Evolutionary conservation across 1,140 invertebrate genomes (phyloP), one percentile per base, ranked within the genome.

Genomic region (Dysdera silvatica): DNA sequence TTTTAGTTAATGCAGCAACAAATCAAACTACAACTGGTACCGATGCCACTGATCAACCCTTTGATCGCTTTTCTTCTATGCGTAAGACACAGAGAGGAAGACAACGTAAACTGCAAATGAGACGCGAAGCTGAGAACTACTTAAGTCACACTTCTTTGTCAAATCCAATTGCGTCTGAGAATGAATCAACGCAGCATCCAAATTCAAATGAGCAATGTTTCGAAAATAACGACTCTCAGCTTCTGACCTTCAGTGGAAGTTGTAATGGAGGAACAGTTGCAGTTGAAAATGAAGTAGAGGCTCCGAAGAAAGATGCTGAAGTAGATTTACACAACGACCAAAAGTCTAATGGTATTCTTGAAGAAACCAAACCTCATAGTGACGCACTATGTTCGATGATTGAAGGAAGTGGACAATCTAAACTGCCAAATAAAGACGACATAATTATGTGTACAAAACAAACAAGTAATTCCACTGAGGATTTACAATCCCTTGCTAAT

Each of bases 41-140:
- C 20, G 3, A 14, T 16, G 37, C 37, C 4, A 7, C 8, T 26
- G 16, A n/a, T 31, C 35, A 54, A n/a, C n/a, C n/a, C 31, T 63
- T 63, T 32, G 61, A 63, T 40, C 52, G 61, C 1, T 63, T 63
- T n/a, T 29, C 61, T 14, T 23, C 53, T 2, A 56, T 53, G 5
- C 16, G 61, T 10, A 63, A 63, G 24, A 63, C 61, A 2, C 61
- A 56, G 14, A 55, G 61, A 24, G n/a, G n/a, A n/a, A 32, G 61
- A 4, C 24, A 55, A 16, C 55, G 56, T 32, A 29, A 55, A 7
- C 29, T 33, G 1, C 52, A 63, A 49, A 63, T 63, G 61, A 29
- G 61, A 14, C 35, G 55, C 10, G 61, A 63, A 49, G 61, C 61
- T 8, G 61, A 63, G 32, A 63, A 49, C 29, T 29, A 54, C 33